Conservation (phyloP, 2,888 invertebrate genomes). For the Hirtodrosophila alboralis region DNA sequence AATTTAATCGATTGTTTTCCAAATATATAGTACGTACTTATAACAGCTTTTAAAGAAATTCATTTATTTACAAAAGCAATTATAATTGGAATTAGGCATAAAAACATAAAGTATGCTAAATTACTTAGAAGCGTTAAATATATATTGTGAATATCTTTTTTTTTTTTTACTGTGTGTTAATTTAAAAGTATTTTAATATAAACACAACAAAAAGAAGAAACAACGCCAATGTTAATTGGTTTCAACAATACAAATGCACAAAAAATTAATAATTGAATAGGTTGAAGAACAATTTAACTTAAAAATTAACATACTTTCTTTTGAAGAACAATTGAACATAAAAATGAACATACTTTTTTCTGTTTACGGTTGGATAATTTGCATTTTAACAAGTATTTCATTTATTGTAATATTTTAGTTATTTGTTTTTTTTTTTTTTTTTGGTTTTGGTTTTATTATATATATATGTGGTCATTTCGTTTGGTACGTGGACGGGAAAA, state of each 20-base stretch:
- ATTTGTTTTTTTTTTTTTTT: constrained; percentile 12
- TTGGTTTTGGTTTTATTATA: constrained; percentile 25
- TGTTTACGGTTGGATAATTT: constrained; percentile 52
- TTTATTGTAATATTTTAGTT: too few relatives aligned
- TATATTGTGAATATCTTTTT: not conserved
- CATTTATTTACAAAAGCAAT: constrained; percentile 22
- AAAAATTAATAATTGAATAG: constrained; percentile 22
- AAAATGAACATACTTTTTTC: constrained; percentile 75
- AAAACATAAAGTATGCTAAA: constrained; percentile 8
- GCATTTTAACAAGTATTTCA: too few relatives aligned
- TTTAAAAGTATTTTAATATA: constrained; percentile 12
- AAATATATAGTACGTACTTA: not conserved
- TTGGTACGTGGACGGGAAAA: constrained; percentile 63
- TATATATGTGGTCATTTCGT: constrained; percentile 45
- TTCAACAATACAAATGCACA: constrained; percentile 36
- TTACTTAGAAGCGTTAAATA: constrained; percentile 6
- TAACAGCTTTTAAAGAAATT: not conserved
- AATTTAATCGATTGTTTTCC: not conserved
- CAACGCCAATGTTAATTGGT: constrained; percentile 38
- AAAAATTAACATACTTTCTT: constrained; percentile 72
- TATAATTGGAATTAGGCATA: constrained; percentile 6
- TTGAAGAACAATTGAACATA: constrained; percentile 48
- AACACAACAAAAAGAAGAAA: too few relatives aligned
- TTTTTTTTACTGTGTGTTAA: constrained; percentile 16
- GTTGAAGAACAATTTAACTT: constrained; percentile 29